phyloP scores from a whole-genome alignment of 2,113 vertebrate genomes.

The Dipodomys spectabilis region DNA sequence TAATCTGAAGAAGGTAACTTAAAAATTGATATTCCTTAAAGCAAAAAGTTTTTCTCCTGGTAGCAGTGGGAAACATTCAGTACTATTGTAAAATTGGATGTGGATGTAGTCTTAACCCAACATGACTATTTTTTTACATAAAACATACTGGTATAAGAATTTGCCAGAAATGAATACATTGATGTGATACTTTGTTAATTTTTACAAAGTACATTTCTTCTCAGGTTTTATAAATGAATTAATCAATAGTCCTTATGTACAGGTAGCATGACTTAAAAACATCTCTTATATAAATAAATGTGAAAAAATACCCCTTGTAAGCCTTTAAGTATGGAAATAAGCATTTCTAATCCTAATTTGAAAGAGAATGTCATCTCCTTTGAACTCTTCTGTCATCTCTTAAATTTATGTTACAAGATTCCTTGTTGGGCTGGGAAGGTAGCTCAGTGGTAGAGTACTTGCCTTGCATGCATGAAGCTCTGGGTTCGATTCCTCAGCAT shows the following conservation, averaged over 20 bases:
- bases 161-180: constrained; percentile 26
- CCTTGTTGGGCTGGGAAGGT: too few relatives aligned
- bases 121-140: constrained; percentile 4
- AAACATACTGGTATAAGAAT: constrained; percentile 6
- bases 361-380: constrained; percentile 37
- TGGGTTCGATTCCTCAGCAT: too few relatives aligned
- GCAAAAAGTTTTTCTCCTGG: constrained; percentile 1
- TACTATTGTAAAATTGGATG: background rate
- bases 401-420: background rate
- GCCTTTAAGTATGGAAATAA: constrained; percentile 34
- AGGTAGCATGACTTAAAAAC: constrained; percentile 10
- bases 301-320: constrained; percentile 2
- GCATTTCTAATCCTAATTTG: constrained; percentile 14
- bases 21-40: constrained; percentile 29
- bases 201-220: constrained; percentile 13
- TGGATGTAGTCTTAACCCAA: background rate
- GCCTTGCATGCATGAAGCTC: too few relatives aligned
- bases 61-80: background rate
- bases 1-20: constrained; percentile 29
- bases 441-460: too few relatives aligned
- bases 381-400: constrained; percentile 11
- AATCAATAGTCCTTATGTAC: background rate
- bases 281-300: constrained; percentile 8
- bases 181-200: constrained; percentile 41
- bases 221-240: constrained; percentile 47